Evolutionary conservation across 2,797 vertebrate genomes (phyloP).

Genomic region (Muscicapa comitata): DNA sequence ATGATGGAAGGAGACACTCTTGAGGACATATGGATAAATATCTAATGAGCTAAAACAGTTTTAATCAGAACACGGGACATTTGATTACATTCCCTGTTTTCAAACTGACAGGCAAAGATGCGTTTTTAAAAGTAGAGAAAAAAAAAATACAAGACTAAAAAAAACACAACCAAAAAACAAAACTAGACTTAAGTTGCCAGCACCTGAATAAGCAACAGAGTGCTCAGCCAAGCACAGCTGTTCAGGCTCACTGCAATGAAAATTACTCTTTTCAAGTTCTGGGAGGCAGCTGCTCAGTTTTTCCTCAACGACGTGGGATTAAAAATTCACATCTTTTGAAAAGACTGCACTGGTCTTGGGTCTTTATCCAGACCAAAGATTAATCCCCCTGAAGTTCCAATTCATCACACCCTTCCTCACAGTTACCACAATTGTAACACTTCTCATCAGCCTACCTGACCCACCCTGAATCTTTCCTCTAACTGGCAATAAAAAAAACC

Average conservation of each 20-base stretch:
- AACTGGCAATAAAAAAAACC: not conserved
- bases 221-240: not conserved
- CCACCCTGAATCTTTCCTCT: not conserved
- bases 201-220: not conserved
- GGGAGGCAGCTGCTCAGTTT: not conserved
- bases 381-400: not conserved
- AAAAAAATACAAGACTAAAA: accelerated
- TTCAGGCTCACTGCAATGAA: not conserved
- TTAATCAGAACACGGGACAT: not conserved
- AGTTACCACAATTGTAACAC: accelerated
- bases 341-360: not conserved
- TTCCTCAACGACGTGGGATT: not conserved
- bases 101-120: not conserved
- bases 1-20: not conserved
- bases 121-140: not conserved
- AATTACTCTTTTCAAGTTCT: not conserved
- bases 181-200: not conserved
- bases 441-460: not conserved
- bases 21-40: not conserved
- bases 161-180: not conserved
- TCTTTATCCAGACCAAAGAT: not conserved
- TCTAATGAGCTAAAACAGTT: not conserved
- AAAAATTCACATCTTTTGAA: not conserved
- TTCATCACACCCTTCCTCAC: not conserved
- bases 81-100: not conserved